Evolutionary conservation across 2,113 vertebrate genomes (phyloP), one percentile per base, ranked within the genome.

Genomic region (Cryptotis parvus): DNA sequence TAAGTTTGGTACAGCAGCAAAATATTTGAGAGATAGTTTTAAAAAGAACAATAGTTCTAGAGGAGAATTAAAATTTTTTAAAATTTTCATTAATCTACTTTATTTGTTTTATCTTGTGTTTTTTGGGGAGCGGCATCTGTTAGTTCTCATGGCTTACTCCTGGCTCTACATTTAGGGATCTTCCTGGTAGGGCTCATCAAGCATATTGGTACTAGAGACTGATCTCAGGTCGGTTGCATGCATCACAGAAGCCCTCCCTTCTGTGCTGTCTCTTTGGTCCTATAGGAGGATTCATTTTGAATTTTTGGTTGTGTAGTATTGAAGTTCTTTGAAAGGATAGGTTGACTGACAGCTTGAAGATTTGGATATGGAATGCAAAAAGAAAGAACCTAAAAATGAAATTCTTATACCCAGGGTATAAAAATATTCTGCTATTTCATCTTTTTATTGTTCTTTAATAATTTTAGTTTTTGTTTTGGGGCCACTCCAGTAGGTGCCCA

Each of bases 391-490:
- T 49, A 49, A 12, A 2, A 92, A 58, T 89, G 29, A 93, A 70
- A 89, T 33, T 80, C 22, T 91, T 27, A 86, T 39, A 80, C 84
- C 89, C 69, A 92, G 58, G 24, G 73, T 77, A 41, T 86, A 72
- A 86, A 91, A 93, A 66, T 91, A 84, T 66, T 93, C 75, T 58
- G 52, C n/a, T 80, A 41, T 84, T 73, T 39, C 11, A 41, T 66
- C 22, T 77, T 81, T 86, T 90, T 84, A 91, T 69, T 22, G 16
- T 58, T 58, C 22, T 58, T 7, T 58, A 58, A 22, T 58, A 55
- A 7, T 58, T 58, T 22, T 20, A 18, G 18, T 58, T 58, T 20
- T 58, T 58, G 18, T 58, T 58, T 58, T 4, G 55, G 55, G 55
- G 55, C 55, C 20, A 58, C 55, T 58, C 55, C 22, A 3, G 24